Percentiles rank a stretch among this genome's conserved stretches.
Evolutionary conservation across 2,888 invertebrate species (phyloP).

Genomic region (Tipula lateralis): DNA sequence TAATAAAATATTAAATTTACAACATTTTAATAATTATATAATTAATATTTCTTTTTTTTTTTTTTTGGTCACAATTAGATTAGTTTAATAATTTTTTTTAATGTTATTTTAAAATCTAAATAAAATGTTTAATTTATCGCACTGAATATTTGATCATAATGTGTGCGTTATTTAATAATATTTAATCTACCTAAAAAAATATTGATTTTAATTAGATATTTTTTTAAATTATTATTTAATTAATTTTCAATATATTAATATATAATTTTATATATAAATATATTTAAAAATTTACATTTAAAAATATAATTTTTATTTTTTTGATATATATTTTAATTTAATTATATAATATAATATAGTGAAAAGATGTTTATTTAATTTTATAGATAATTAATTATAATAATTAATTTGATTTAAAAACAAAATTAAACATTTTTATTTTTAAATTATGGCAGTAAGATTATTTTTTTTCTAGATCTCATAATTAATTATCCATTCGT

Average conservation of each 20-base stretch:
- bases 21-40: background rate
- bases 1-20: background rate
- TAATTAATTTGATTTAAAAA: background rate
- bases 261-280: background rate
- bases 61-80: slow-evolving; percentile 24
- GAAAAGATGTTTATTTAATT: background rate
- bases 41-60: no score
- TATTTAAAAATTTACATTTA: background rate
- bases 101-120: background rate
- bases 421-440: background rate
- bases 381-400: background rate
- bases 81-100: background rate
- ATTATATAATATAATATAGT: background rate
- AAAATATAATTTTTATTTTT: slow-evolving; percentile 3
- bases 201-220: slow-evolving; percentile 1
- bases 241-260: background rate
- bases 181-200: slow-evolving; percentile 24
- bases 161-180: background rate
- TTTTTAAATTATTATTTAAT: background rate
- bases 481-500: background rate
- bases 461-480: background rate
- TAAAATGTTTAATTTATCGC: background rate
- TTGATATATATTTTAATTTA: background rate
- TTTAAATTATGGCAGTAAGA: slow-evolving; percentile 19
- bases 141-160: slow-evolving; percentile 1